Evolutionary conservation across 2,797 vertebrate species (phyloP).

Genomic region (Tympanoctomys barrerae): DNA sequence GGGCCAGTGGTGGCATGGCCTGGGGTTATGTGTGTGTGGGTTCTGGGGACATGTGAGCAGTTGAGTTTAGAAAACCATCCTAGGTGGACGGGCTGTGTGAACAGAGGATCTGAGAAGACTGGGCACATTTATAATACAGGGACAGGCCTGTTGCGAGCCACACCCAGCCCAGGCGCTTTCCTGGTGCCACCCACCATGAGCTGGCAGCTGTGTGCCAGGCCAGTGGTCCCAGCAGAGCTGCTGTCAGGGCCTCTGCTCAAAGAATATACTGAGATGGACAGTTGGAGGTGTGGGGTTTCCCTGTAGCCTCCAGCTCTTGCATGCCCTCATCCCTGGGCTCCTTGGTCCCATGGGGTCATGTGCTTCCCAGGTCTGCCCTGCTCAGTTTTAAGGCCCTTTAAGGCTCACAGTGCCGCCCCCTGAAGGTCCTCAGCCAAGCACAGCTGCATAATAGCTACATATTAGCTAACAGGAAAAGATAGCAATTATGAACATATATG

Average conservation of each 20-base stretch:
- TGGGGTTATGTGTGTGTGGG: too few relatives aligned
- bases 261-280: neutral
- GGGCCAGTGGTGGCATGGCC: neutral
- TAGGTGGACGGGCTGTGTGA: fast-evolving
- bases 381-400: too few relatives aligned
- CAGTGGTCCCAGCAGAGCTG: fast-evolving
- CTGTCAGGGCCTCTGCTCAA: neutral
- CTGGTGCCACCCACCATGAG: fast-evolving
- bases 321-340: too few relatives aligned
- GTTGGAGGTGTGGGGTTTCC: neutral
- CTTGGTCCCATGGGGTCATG: fast-evolving
- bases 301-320: neutral
- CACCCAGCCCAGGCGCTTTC: neutral
- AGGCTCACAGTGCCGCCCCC: neutral
- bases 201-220: fast-evolving
- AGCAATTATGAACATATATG: neutral
- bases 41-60: fast-evolving
- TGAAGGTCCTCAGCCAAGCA: neutral
- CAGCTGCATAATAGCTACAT: fast-evolving
- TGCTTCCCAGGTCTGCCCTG: neutral
- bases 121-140: fast-evolving
- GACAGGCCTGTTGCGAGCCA: neutral
- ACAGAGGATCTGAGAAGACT: neutral
- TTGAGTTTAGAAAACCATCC: neutral
- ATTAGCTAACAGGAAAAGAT: neutral